Evolutionary conservation across 2,888 invertebrate species (phyloP).

Genomic region (Drosophila kanekoi): DNA sequence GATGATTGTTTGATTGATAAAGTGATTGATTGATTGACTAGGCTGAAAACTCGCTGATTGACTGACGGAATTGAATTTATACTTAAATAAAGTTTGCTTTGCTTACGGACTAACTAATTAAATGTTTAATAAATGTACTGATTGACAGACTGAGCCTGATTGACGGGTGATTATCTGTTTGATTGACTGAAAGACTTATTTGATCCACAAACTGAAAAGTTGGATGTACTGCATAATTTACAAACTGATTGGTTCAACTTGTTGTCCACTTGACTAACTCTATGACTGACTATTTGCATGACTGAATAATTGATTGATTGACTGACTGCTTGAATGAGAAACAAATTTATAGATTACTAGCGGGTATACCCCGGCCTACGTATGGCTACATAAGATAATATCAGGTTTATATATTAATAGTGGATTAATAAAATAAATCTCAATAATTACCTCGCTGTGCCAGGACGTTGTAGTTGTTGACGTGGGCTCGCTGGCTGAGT

Average conservation of each 20-base stretch:
- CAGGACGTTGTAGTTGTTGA: conserved; percentile 90
- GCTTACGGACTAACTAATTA: background rate
- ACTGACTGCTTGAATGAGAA: too few relatives aligned
- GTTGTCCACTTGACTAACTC: too few relatives aligned
- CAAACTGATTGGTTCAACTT: too few relatives aligned
- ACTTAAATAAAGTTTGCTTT: background rate
- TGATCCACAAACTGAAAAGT: too few relatives aligned
- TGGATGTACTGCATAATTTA: too few relatives aligned
- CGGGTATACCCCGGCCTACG: too few relatives aligned
- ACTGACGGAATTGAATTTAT: background rate
- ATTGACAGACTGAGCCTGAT: background rate
- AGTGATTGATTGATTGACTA: background rate
- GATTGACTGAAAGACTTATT: background rate
- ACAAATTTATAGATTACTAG: too few relatives aligned
- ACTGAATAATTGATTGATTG: too few relatives aligned
- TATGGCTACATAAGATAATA: too few relatives aligned
- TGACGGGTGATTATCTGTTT: background rate
- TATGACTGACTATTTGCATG: too few relatives aligned
- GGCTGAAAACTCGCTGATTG: background rate
- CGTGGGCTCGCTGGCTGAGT: conserved; percentile 83
- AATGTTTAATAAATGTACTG: background rate
- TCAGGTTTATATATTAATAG: too few relatives aligned
- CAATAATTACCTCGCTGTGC: conserved; percentile 87
- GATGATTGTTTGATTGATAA: background rate
- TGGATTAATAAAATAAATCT: too few relatives aligned